Percentiles rank a stretch among this genome's conserved stretches.
Evolutionary conservation across 1,140 invertebrate species (phyloP).

Genomic region (Drosophila lowei): DNA sequence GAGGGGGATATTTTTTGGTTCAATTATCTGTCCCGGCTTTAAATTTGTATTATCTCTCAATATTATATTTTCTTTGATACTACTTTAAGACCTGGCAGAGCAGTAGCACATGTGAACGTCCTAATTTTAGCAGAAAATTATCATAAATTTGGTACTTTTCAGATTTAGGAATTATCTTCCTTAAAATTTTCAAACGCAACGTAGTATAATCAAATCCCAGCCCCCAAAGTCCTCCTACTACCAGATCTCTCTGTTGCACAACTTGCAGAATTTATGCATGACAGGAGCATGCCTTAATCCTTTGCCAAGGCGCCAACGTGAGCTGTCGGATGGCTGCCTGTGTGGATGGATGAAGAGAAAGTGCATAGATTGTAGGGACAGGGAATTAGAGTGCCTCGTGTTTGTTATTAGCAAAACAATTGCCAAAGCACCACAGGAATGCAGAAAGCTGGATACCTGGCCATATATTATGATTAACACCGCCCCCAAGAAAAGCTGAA

Average conservation of each 20-base stretch:
- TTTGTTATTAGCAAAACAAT: slow-evolving; percentile 52
- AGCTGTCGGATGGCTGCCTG: slow-evolving; percentile 45
- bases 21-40: no score
- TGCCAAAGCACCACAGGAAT: slow-evolving; percentile 28
- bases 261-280: slow-evolving; percentile 75
- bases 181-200: not conserved
- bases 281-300: slow-evolving; percentile 68
- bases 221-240: not conserved
- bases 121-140: no score
- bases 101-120: no score
- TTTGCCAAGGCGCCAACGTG: slow-evolving; percentile 57
- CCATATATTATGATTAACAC: slow-evolving; percentile 61
- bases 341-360: not conserved
- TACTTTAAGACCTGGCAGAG: no score
- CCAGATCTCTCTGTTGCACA: slow-evolving; percentile 33
- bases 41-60: no score
- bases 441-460: slow-evolving; percentile 13
- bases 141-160: no score
- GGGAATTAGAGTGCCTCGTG: slow-evolving; percentile 16
- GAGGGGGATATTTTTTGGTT: no score
- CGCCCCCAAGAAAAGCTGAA: slow-evolving; percentile 22
- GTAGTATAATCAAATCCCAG: not conserved
- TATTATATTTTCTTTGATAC: no score
- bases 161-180: no score
- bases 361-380: slow-evolving; percentile 22